Evolutionary conservation across 2,113 vertebrate genomes (phyloP).

Genomic region (Scortum barcoo): DNA sequence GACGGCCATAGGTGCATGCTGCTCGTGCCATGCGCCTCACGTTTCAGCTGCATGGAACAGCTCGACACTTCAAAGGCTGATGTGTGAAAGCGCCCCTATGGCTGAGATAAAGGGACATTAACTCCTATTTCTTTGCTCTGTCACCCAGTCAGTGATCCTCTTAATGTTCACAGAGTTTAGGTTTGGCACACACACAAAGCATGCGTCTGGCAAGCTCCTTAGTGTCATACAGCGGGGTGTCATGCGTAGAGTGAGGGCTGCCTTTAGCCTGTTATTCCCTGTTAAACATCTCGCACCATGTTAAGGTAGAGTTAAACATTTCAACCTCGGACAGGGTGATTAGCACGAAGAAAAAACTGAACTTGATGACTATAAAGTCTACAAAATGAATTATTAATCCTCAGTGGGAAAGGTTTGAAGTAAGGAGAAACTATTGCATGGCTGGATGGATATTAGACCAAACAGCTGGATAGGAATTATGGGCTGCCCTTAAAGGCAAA

Average conservation of each 20-base stretch:
- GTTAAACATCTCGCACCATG: conserved; percentile 65
- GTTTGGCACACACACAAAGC: conserved; percentile 79
- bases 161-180: conserved; percentile 77
- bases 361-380: conserved; percentile 58
- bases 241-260: conserved; percentile 75
- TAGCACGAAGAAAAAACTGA: conserved; percentile 58
- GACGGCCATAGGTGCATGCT: conserved; percentile 67
- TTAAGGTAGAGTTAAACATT: conserved; percentile 63
- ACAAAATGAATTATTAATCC: conserved; percentile 71
- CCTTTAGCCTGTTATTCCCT: conserved; percentile 72
- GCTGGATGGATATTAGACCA: conserved; percentile 61
- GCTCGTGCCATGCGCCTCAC: conserved; percentile 54
- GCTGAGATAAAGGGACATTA: conserved; percentile 79
- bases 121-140: conserved; percentile 72
- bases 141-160: conserved; percentile 78
- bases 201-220: conserved; percentile 73
- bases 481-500: conserved; percentile 61
- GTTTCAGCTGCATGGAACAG: conserved; percentile 68
- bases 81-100: conserved; percentile 71
- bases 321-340: conserved; percentile 61
- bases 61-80: conserved; percentile 77
- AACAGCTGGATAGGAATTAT: conserved; percentile 76
- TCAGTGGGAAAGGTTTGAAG: conserved; percentile 59
- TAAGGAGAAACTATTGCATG: conserved; percentile 52
- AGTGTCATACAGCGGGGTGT: conserved; percentile 64